Evolutionary conservation across 2,888 invertebrate species (phyloP), one percentile per base, ranked within the genome.

Genomic region (Leucoma salicis): DNA sequence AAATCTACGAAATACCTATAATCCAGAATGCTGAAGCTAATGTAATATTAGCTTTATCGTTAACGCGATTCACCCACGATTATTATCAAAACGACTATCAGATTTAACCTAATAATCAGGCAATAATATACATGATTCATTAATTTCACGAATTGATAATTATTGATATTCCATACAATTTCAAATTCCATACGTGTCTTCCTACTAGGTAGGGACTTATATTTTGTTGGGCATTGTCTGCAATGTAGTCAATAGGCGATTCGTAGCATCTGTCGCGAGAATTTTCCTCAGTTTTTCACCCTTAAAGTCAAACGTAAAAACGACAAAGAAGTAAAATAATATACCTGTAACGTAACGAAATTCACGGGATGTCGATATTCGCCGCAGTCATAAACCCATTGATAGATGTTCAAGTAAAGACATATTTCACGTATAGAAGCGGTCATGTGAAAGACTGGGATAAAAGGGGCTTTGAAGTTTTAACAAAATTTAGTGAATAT

Each of bases 401-500:
- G 25, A 2, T 40, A 31, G 8, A n/a, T 24, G 11, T 15, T 24
- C 27, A 43, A 49, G 50, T 40, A 42, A 44, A 36, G 31, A 34
- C 24, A 41, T 39, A 31, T 49, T n/a, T 2, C 21, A 35, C 4
- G 4, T 49, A 39, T 21, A 13, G 24, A 14, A 34, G 18, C 41
- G 28, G 12, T 44, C 50, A 39, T 45, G 44, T 34, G 32, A 39
- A 46, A 44, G 32, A 32, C 37, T 31, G 13, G 35, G 15, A 35
- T 40, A 46, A 44, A 40, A n/a, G 34, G 21, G 38, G 15, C 44
- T 50, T 56, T 58, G 39, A 56, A 36, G 35, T 35, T 50, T 50
- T 54, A 43, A 31, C 33, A 44, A 40, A 47, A 54, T 42, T 46
- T 43, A 32, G 27, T 27, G n/a, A n/a, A n/a, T n/a, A 27, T n/a